phyloP scores from a whole-genome alignment of 2,888 invertebrate species.

The Stramonita haemastoma region DNA sequence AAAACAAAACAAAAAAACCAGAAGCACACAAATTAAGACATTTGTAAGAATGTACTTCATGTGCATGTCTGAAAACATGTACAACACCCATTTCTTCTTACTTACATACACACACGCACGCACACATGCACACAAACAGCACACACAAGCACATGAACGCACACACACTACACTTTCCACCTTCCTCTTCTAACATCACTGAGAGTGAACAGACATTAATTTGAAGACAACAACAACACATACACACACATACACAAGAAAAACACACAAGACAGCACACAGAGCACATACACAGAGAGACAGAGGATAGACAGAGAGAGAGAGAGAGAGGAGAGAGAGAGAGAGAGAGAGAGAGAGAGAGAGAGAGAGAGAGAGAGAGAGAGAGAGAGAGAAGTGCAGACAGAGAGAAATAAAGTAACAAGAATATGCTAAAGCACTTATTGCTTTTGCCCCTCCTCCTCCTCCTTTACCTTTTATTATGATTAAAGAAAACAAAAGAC shows the following conservation, averaged over 20 bases:
- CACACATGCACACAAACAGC: neutral
- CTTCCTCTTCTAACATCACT: too few relatives aligned
- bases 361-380: conserved; percentile 5
- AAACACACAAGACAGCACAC: neutral
- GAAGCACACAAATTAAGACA: too few relatives aligned
- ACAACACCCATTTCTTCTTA: neutral
- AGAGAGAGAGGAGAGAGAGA: neutral
- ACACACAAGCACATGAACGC: too few relatives aligned
- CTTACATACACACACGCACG: neutral
- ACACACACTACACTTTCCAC: too few relatives aligned
- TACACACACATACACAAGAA: neutral
- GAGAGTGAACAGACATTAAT: too few relatives aligned
- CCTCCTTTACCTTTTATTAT: too few relatives aligned
- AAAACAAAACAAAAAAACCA: too few relatives aligned
- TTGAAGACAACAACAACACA: too few relatives aligned
- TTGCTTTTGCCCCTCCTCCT: too few relatives aligned
- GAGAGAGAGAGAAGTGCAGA: conserved; percentile 14
- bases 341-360: conserved; percentile 19
- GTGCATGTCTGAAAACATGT: too few relatives aligned
- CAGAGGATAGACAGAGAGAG: neutral
- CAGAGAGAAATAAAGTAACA: conserved; percentile 3
- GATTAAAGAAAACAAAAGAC: neutral
- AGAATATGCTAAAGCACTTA: neutral
- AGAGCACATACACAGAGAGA: neutral
- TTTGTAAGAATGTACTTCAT: too few relatives aligned